Base-by-base conservation (phyloP, 1,140 invertebrate genomes). In the Papilio machaon region DNA sequence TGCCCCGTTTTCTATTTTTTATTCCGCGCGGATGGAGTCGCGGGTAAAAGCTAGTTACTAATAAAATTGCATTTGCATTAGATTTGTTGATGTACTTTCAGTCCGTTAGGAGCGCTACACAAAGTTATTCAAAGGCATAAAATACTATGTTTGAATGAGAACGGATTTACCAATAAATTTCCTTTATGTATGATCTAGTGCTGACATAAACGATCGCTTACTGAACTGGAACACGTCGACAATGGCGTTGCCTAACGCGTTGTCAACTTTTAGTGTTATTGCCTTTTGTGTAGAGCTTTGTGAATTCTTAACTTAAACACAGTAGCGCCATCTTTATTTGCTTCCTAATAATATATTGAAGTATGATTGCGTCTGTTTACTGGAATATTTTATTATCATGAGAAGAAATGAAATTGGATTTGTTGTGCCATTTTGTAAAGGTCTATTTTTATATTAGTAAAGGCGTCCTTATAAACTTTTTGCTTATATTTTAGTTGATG, bases 211-310 rank as follows among this genome's bases (percentile, higher is more conserved):
- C 64, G 23, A 67, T 35, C 19, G 64, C 23, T 30, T 30, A 64
- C 60, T 67, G 64, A 67, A 67, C 60, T 67, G 11, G 35, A 67
- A 74, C 73, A 46, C 73, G 9, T 47, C 38, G 9, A 75, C 73
- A 52, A 75, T 47, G 19, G 19, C 13, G 73, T 75, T 49, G 19
- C 46, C 73, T 47, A 75, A 75, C 46, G 10, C 23, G n/a, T 75
- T 52, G 19, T 75, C 19, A 52, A 19, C 19, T 52, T 75, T 75
- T 54, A 52, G 30, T 49, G 73, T 75, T 75, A 75, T 75, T 19
- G 46, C 47, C 73, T 49, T 75, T 75, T 75, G 73, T 75, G 73
- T 49, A n/a, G 47, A 49, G 60, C 64, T 30, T 67, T 67, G n/a
- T 58, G 54, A 15, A 6, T n/a, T n/a, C 8, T n/a, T 17, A 35